Evolutionary conservation across 2,797 vertebrate genomes (phyloP), one percentile per base, ranked within the genome.

Genomic region (Neoniphon sammara): DNA sequence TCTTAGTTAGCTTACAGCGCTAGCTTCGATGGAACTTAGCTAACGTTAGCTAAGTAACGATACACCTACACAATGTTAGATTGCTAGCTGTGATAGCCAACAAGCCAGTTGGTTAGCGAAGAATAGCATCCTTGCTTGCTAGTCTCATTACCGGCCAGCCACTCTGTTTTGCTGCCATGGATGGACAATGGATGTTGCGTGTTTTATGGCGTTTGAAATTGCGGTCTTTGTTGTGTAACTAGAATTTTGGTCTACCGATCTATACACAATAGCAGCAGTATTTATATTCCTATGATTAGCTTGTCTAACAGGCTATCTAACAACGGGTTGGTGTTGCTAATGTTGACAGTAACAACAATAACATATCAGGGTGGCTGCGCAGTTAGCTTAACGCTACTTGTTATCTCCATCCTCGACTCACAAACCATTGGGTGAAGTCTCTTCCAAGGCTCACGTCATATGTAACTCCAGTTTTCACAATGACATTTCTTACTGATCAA

Each of bases 1-100:
- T 68, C 31, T 71, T 70, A 78, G 74, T 77, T 81, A 73, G 69
- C 80, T 53, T 59, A 67, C 18, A 50, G 65, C 57, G 70, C 80
- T 87, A 88, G 89, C 91, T 66, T 86, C 56, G 70, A 14, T 84
- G 44, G 83, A 75, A 76, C 70, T 31, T 75, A 57, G 77, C 69
- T 91, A 91, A 83, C 88, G 52, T 87, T 90, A 93, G 89, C 91
- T 64, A 17, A 44, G 52, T 56, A 78, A 27, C 70, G 68, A 36
- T 78, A 70, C 80, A 87, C 83, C 66, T 73, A 80, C 60, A 81
- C 76, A 39, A 39, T 57, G 36, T 67, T 39, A 77, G 69, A 83
- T 83, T 55, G 68, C 79, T 80, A 15, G 7, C 36, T 9, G 4
- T 42, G 25, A 68, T 20, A 50, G 44, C 15, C 8, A 39, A 47